Evolutionary conservation across 2,113 vertebrate species (phyloP).

Genomic region (Onychostruthus taczanowskii): DNA sequence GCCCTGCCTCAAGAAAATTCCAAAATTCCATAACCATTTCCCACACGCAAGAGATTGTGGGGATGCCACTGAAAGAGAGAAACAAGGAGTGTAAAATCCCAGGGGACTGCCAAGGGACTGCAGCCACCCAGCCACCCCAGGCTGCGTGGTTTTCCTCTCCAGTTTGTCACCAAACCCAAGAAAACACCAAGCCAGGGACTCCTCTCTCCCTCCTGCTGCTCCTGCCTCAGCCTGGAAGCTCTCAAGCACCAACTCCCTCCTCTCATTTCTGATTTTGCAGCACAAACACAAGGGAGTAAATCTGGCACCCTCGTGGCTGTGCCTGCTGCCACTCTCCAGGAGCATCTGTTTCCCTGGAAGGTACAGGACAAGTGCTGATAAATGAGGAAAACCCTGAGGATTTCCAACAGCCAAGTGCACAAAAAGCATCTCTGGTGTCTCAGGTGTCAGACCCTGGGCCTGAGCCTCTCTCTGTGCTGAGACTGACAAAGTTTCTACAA

Average conservation of each 20-base stretch:
- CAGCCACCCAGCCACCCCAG: background rate
- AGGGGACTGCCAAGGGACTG: background rate
- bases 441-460: background rate
- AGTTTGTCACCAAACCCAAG: background rate
- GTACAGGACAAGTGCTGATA: background rate
- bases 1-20: background rate
- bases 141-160: accelerated
- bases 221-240: background rate
- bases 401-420: background rate
- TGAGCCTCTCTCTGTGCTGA: background rate
- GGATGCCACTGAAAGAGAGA: background rate
- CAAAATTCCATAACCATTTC: background rate
- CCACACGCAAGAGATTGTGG: background rate
- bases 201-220: background rate
- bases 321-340: background rate
- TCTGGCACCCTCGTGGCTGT: background rate
- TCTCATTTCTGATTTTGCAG: background rate
- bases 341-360: background rate
- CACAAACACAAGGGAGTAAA: background rate
- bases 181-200: background rate
- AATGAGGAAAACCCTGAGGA: background rate
- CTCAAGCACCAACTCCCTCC: background rate
- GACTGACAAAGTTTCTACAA: background rate
- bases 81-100: background rate
- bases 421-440: background rate